A percentile compares a stretch with the other conserved stretches of the same genome.
Conservation (phyloP, 2,797 vertebrate species). For the Rhinichthys osculus region DNA sequence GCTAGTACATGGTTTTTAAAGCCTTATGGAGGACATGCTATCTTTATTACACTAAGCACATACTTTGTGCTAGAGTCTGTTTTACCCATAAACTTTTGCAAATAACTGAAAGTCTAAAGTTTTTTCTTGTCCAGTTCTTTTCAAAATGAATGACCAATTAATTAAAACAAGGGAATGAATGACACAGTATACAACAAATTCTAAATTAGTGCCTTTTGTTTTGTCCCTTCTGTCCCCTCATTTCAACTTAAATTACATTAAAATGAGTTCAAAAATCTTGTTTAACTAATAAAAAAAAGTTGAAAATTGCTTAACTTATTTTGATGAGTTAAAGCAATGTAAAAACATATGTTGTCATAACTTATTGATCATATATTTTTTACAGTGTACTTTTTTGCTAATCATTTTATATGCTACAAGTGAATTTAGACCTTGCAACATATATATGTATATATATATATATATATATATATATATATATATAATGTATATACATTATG, state of each 20-base stretch:
- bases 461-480: too few relatives aligned
- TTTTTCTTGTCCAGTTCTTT: neutral
- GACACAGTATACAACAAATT: neutral
- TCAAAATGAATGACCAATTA: neutral
- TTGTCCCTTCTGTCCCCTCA: neutral
- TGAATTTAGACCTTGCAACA: too few relatives aligned
- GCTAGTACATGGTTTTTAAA: slow-evolving; percentile 19
- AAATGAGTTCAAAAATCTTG: too few relatives aligned
- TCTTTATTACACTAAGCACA: slow-evolving; percentile 23
- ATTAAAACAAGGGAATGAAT: neutral
- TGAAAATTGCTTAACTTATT: too few relatives aligned
- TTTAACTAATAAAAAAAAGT: too few relatives aligned
- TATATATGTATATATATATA: too few relatives aligned
- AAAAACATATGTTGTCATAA: too few relatives aligned
- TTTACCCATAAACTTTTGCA: neutral
- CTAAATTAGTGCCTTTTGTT: neutral
- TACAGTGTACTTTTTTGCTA: neutral
- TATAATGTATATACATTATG: too few relatives aligned
- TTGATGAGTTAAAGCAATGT: too few relatives aligned
- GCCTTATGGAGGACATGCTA: slow-evolving; percentile 6
- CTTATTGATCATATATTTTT: too few relatives aligned
- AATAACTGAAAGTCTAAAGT: slow-evolving; percentile 1
- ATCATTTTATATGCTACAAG: neutral
- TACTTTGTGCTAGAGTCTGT: neutral
- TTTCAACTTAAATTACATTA: too few relatives aligned